Percentiles rank a stretch among this genome's conserved stretches.
Evolutionary conservation across 2,888 invertebrate genomes (phyloP).

Genomic region (Drosophila koepferae): DNA sequence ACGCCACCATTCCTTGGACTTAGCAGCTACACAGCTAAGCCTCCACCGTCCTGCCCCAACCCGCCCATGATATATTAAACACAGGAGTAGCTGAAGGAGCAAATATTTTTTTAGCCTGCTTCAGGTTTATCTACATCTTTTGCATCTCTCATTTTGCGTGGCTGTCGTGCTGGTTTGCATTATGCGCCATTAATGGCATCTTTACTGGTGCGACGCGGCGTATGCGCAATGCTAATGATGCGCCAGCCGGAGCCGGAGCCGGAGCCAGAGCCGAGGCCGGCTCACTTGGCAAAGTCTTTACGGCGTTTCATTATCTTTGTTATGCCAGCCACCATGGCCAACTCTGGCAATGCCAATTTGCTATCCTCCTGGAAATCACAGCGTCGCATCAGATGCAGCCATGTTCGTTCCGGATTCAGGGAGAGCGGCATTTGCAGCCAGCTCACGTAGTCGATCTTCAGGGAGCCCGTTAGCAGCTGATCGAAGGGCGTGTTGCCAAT

Average conservation of each 20-base stretch:
- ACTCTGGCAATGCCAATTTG: slow-evolving; percentile 84
- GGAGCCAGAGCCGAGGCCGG: background rate
- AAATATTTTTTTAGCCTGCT: slow-evolving; percentile 64
- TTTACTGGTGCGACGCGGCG: slow-evolving; percentile 30
- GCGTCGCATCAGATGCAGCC: slow-evolving; percentile 85
- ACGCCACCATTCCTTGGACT: slow-evolving; percentile 23
- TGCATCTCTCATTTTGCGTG: slow-evolving; percentile 53
- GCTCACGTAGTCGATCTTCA: slow-evolving; percentile 85
- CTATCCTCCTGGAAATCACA: slow-evolving; percentile 85
- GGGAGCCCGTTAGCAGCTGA: slow-evolving; percentile 87
- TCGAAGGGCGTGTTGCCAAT: slow-evolving; percentile 91
- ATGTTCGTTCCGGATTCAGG: slow-evolving; percentile 85
- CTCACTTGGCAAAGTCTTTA: slow-evolving; percentile 76
- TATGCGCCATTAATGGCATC: slow-evolving; percentile 72
- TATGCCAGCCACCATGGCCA: slow-evolving; percentile 85
- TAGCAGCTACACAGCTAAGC: background rate
- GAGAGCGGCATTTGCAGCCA: slow-evolving; percentile 86
- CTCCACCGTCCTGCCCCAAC: background rate
- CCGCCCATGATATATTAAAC: slow-evolving; percentile 35
- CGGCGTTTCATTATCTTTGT: slow-evolving; percentile 83
- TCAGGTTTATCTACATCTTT: slow-evolving; percentile 50
- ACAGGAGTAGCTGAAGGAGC: slow-evolving; percentile 38
- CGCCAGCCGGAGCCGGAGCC: background rate
- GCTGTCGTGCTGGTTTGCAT: slow-evolving; percentile 61
- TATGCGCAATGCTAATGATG: slow-evolving; percentile 49